Evolutionary conservation across 2,888 invertebrate species (phyloP).

Genomic region (Dromius quadrimaculatus): DNA sequence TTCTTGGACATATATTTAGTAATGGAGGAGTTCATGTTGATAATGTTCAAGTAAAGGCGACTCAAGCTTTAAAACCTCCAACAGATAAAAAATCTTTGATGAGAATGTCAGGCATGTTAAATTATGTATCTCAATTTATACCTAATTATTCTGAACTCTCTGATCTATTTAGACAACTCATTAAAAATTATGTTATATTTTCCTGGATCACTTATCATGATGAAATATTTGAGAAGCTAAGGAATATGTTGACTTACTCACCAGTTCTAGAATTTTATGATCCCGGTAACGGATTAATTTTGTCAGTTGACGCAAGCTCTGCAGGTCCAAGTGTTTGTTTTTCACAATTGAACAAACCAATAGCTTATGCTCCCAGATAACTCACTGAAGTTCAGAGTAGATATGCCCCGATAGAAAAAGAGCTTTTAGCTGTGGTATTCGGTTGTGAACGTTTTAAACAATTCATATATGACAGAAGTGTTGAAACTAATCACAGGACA

Average conservation of each 20-base stretch:
- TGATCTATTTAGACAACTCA: not conserved
- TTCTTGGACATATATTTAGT: conserved; percentile 4
- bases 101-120: not conserved
- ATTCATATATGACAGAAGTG: conserved; percentile 57
- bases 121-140: conserved; percentile 10
- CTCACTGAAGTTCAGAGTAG: conserved; percentile 54
- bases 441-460: conserved; percentile 57
- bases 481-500: conserved; percentile 59
- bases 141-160: not conserved
- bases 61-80: not conserved
- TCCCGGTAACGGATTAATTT: no score
- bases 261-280: no score
- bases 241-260: no score
- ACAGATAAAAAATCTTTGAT: not conserved
- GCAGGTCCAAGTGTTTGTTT: conserved; percentile 56
- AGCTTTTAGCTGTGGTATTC: conserved; percentile 57
- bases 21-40: not conserved
- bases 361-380: conserved; percentile 57
- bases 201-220: not conserved
- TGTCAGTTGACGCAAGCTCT: no score
- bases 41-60: not conserved
- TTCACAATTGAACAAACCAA: conserved; percentile 56
- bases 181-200: conserved; percentile 1
- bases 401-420: conserved; percentile 58
- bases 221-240: not conserved